These are phyloP conservation scores for Trichacis sp. DNA, from an alignment of 2,888 invertebrate species.

Conservation along the genomic window DNA sequence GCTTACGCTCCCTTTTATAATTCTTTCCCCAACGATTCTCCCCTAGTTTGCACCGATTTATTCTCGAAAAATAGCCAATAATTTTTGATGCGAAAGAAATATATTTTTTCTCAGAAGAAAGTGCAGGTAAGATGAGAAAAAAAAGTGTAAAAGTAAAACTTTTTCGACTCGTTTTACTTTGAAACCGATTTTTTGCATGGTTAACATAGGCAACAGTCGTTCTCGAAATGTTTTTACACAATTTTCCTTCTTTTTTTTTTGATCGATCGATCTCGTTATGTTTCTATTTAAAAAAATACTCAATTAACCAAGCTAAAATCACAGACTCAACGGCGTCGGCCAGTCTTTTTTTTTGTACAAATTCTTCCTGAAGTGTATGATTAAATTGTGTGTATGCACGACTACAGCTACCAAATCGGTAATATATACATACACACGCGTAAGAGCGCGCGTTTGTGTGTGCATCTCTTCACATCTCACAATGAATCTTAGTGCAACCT, in stretches of 20 bases:
- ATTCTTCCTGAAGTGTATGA: slow-evolving; percentile 67
- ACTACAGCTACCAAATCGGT: slow-evolving; percentile 38
- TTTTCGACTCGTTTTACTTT: too few relatives aligned
- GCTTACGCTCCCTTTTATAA: too few relatives aligned
- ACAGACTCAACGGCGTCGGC: slow-evolving; percentile 64
- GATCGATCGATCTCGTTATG: slow-evolving; percentile 52
- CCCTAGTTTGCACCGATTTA: too few relatives aligned
- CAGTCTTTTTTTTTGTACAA: slow-evolving; percentile 64
- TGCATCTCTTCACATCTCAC: slow-evolving; percentile 22
- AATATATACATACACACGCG: slow-evolving; percentile 46
- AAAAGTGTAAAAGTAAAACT: too few relatives aligned
- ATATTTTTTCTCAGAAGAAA: too few relatives aligned
- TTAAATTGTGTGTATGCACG: slow-evolving; percentile 54
- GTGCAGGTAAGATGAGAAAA: too few relatives aligned
- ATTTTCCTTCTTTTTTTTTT: slow-evolving; percentile 43
- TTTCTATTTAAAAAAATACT: slow-evolving; percentile 68
- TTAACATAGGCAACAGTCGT: slow-evolving; percentile 12
- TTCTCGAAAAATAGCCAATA: too few relatives aligned
- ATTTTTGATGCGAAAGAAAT: too few relatives aligned
- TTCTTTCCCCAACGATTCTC: too few relatives aligned
- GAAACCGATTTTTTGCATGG: slow-evolving; percentile 13
- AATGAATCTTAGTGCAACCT: slow-evolving; percentile 1
- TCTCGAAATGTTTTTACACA: too few relatives aligned
- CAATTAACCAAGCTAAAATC: slow-evolving; percentile 70
- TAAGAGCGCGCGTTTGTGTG: slow-evolving; percentile 21